A percentile compares a stretch with the other conserved stretches of the same genome.
These are phyloP conservation scores for Syrmaticus mikado DNA, from an alignment of 2,113 vertebrate species.

Conservation along the genomic window DNA sequence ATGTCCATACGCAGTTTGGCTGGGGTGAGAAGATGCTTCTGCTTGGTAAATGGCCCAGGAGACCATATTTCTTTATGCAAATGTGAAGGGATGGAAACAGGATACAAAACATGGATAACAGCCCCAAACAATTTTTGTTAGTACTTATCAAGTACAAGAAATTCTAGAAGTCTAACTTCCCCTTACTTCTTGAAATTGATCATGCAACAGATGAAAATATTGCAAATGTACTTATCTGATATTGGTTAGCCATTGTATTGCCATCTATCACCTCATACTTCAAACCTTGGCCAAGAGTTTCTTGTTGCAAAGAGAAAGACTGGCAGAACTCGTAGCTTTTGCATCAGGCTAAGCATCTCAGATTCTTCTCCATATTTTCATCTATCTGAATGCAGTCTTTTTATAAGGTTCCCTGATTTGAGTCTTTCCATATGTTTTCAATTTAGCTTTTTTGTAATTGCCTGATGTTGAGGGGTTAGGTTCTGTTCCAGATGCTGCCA, in stretches of 20 bases:
- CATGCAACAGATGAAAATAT: not conserved
- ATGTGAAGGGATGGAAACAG: not conserved
- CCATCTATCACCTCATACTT: not conserved
- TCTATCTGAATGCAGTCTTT: conserved; percentile 9
- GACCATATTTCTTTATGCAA: not conserved
- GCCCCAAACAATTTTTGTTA: not conserved
- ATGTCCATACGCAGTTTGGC: not conserved
- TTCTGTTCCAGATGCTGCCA: not conserved
- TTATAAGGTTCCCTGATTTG: conserved; percentile 17
- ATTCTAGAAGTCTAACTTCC: not conserved
- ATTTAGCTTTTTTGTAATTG: not conserved
- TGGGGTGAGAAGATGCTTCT: not conserved
- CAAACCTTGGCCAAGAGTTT: not conserved
- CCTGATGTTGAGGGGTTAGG: not conserved
- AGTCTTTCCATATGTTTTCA: conserved; percentile 59
- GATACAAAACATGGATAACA: not conserved
- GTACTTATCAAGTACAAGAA: not conserved
- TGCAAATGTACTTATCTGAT: not conserved
- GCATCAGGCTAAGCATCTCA: not conserved
- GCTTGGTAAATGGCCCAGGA: not conserved
- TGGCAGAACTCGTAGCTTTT: not conserved
- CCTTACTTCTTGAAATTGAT: not conserved
- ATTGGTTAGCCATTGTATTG: not conserved
- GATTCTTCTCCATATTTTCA: not conserved
- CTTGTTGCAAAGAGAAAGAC: conserved; percentile 7